These are phyloP conservation scores for Sisor rabdophorus DNA, from an alignment of 2,113 vertebrate genomes.

Conservation along the genomic window DNA sequence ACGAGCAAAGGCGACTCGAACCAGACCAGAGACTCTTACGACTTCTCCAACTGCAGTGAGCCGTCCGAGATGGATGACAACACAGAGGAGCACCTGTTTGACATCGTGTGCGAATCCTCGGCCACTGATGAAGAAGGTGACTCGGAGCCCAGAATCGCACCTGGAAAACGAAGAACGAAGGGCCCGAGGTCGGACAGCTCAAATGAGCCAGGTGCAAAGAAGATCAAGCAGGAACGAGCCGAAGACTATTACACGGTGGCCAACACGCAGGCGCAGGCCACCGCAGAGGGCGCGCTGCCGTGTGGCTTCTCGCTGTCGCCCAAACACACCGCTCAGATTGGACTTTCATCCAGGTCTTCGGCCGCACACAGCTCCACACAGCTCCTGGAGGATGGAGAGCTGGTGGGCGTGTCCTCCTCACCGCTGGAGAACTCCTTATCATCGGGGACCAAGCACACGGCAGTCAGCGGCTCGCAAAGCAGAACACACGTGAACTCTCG, in stretches of 20 bases:
- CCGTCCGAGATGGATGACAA: slow-evolving; percentile 78
- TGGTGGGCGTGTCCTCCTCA: slow-evolving; percentile 60
- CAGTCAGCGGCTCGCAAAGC: slow-evolving; percentile 28
- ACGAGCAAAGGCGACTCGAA: slow-evolving; percentile 71
- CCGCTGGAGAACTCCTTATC: slow-evolving; percentile 44
- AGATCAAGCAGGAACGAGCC: slow-evolving; percentile 82
- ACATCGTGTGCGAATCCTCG: slow-evolving; percentile 84
- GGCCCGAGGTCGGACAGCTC: slow-evolving; percentile 51
- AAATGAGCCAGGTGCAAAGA: slow-evolving; percentile 73
- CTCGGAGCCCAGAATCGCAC: slow-evolving; percentile 67
- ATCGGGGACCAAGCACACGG: slow-evolving; percentile 25
- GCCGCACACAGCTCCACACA: slow-evolving; percentile 60
- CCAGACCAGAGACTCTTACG: slow-evolving; percentile 76
- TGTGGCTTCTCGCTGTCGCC: slow-evolving; percentile 66
- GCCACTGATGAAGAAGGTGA: slow-evolving; percentile 83
- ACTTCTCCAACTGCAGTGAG: slow-evolving; percentile 84
- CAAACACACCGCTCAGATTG: slow-evolving; percentile 55
- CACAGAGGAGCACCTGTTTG: slow-evolving; percentile 79
- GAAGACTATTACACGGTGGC: slow-evolving; percentile 84
- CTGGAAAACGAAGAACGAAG: slow-evolving; percentile 65
- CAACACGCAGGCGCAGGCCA: slow-evolving; percentile 70
- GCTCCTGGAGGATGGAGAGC: slow-evolving; percentile 64
- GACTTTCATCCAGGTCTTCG: slow-evolving; percentile 43
- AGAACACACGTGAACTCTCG: slow-evolving; percentile 47
- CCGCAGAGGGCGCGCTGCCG: slow-evolving; percentile 57